A percentile compares a stretch with the other conserved stretches of the same genome.
These are phyloP conservation scores for Crotalus horridus DNA, from an alignment of 2,113 vertebrate species.

Conservation along the genomic window DNA sequence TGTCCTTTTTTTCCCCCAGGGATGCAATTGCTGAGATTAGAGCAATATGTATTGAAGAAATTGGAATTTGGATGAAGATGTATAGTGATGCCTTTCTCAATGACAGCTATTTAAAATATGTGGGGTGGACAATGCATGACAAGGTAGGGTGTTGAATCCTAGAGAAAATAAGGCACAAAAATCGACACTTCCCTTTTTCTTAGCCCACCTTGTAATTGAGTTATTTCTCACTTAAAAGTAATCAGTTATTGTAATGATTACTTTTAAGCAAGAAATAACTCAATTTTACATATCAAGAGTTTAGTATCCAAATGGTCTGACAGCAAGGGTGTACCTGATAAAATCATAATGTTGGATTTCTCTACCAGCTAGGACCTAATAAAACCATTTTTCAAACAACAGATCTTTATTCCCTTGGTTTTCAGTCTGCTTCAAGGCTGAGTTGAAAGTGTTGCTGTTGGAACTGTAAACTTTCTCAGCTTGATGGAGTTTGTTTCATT, in stretches of 20 bases:
- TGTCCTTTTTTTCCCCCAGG: slow-evolving; percentile 61
- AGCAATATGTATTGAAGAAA: slow-evolving; percentile 98
- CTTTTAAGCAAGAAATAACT: not conserved
- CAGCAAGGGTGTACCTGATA: too few relatives aligned
- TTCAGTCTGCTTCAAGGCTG: not conserved
- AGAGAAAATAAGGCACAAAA: not conserved
- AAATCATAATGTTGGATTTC: not conserved
- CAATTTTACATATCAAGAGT: not conserved
- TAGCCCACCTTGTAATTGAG: not conserved
- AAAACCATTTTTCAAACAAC: not conserved
- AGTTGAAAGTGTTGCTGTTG: not conserved
- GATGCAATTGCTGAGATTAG: slow-evolving; percentile 98
- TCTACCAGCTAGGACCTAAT: not conserved
- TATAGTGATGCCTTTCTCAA: slow-evolving; percentile 99
- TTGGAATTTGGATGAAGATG: slow-evolving; percentile 99
- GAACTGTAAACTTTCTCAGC: not conserved
- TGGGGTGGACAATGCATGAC: slow-evolving; percentile 99
- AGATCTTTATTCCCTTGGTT: not conserved
- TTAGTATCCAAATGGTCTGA: not conserved
- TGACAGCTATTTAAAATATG: slow-evolving; percentile 99
- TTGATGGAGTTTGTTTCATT: not conserved
- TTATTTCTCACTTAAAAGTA: too few relatives aligned
- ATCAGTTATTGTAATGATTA: not conserved
- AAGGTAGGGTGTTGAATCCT: slow-evolving; percentile 75
- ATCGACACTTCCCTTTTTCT: not conserved